These are phyloP conservation scores for Rhabditoides inermis DNA, from an alignment of 2,888 invertebrate genomes.

Conservation along the genomic window DNA sequence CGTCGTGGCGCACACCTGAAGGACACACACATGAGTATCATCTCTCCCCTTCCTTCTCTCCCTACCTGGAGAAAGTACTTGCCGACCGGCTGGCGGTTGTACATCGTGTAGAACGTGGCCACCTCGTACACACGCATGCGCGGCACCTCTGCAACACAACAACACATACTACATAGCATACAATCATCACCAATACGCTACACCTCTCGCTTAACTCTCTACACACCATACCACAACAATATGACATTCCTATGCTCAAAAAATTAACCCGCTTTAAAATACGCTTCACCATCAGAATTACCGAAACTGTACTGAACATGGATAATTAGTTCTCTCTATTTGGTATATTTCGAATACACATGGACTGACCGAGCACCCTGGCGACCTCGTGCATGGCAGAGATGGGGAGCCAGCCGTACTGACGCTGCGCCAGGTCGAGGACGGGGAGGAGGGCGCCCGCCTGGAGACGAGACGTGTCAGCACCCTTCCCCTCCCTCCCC, in stretches of 20 bases:
- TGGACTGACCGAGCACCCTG: conserved; percentile 65
- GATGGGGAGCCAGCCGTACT: conserved; percentile 88
- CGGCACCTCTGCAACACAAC: conserved; percentile 62
- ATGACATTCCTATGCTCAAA: too few relatives aligned
- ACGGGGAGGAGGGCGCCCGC: conserved; percentile 90
- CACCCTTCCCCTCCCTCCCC: too few relatives aligned
- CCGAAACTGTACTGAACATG: not conserved
- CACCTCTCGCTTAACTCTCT: not conserved
- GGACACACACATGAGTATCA: too few relatives aligned
- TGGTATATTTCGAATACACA: not conserved
- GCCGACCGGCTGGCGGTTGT: conserved; percentile 75
- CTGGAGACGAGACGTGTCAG: conserved; percentile 58
- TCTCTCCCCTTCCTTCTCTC: too few relatives aligned
- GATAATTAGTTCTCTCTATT: not conserved
- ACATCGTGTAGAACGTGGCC: conserved; percentile 99
- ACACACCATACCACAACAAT: not conserved
- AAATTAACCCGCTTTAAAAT: too few relatives aligned
- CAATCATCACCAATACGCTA: too few relatives aligned
- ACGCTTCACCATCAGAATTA: too few relatives aligned
- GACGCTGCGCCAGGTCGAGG: conserved; percentile 89
- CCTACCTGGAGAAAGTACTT: conserved; percentile 74
- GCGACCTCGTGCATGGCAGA: conserved; percentile 98
- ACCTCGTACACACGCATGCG: conserved; percentile 98
- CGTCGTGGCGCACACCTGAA: conserved; percentile 77
- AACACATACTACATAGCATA: too few relatives aligned